Conservation (phyloP, 2,888 invertebrate species). For the Euphydryas editha region DNA sequence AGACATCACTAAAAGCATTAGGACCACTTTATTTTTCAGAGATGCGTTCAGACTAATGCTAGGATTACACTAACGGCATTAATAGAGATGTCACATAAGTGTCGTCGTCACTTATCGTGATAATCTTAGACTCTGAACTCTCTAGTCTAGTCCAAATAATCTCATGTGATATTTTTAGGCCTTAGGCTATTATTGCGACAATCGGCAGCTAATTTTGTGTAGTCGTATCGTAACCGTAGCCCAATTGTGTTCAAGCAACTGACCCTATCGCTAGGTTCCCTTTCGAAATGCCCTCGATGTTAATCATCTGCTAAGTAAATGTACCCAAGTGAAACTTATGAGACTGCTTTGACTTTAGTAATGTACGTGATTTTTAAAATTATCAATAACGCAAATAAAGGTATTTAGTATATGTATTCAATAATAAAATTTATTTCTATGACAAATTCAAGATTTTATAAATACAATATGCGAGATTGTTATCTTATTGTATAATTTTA, state of each 20-base stretch:
- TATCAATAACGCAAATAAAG: background rate
- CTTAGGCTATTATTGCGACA: too few relatives aligned
- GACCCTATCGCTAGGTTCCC: conserved; percentile 67
- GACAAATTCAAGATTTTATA: background rate
- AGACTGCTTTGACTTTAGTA: conserved; percentile 49
- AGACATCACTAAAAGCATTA: conserved; percentile 10
- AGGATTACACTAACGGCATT: too few relatives aligned
- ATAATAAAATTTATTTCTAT: background rate
- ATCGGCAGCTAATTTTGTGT: too few relatives aligned
- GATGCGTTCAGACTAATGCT: conserved; percentile 16
- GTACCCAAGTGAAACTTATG: conserved; percentile 67
- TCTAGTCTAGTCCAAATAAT: too few relatives aligned
- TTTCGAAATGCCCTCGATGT: conserved; percentile 71
- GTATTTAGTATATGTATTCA: too few relatives aligned
- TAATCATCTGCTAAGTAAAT: conserved; percentile 74
- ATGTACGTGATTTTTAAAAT: too few relatives aligned
- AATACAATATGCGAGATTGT: background rate
- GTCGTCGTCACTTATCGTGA: too few relatives aligned
- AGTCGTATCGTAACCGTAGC: conserved; percentile 13
- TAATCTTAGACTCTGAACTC: too few relatives aligned
- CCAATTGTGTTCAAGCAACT: conserved; percentile 52
- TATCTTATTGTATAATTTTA: conserved; percentile 23
- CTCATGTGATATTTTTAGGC: too few relatives aligned
- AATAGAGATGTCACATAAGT: too few relatives aligned
- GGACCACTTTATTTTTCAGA: conserved; percentile 17